Percentiles rank a stretch among this genome's conserved stretches.
These are phyloP conservation scores for Bombus fervidus DNA, from an alignment of 1,140 invertebrate species.

Conservation along the genomic window DNA sequence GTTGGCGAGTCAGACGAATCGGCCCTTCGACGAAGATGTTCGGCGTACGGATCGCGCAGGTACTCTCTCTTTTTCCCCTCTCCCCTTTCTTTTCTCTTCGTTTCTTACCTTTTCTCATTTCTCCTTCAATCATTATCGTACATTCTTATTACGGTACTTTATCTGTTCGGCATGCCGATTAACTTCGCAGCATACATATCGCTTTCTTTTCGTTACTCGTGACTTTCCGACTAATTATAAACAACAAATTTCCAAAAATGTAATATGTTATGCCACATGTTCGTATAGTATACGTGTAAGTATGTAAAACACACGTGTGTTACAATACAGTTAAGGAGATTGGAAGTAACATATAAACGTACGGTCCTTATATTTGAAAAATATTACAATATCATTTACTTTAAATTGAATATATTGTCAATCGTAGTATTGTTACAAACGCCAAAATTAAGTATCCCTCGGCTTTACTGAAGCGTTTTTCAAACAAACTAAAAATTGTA, in stretches of 20 bases:
- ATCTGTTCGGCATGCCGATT: background rate
- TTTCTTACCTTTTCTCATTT: background rate
- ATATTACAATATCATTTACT: too few species aligned
- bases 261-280: background rate
- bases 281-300: background rate
- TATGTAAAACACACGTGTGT: background rate
- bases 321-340: too few species aligned
- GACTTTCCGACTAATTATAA: background rate
- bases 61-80: constrained; percentile 42
- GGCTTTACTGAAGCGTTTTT: background rate
- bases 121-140: background rate
- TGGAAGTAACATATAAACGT: background rate
- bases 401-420: background rate
- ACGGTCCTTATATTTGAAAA: background rate
- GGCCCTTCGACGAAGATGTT: constrained; percentile 88
- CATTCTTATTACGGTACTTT: background rate
- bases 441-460: background rate
- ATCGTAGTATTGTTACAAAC: background rate
- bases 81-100: background rate
- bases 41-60: constrained; percentile 86
- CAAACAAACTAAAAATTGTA: background rate
- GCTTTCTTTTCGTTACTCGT: background rate
- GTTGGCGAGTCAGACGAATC: constrained; percentile 84
- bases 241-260: constrained; percentile 27
- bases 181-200: background rate